Conservation (phyloP, 2,797 vertebrate genomes). For the Sphenodon punctatus region DNA sequence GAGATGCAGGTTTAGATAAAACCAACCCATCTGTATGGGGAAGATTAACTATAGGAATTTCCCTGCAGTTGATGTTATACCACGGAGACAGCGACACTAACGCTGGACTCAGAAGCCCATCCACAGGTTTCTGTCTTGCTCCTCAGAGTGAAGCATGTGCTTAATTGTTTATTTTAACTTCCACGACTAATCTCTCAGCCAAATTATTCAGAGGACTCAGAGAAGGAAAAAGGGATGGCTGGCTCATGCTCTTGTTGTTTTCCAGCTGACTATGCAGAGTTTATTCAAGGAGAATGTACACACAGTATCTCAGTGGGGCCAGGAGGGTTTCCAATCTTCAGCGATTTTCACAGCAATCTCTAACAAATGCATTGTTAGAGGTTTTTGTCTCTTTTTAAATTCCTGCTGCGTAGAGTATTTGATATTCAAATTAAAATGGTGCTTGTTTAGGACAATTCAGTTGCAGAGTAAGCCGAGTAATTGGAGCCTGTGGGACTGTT, state of each 20-base stretch:
- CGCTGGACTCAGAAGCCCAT: background rate
- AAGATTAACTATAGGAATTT: too few relatives aligned
- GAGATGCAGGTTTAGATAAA: too few relatives aligned
- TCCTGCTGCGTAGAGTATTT: conserved; percentile 61
- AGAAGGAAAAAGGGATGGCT: background rate
- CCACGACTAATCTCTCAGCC: background rate
- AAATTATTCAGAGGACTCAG: background rate
- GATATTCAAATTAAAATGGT: conserved; percentile 68
- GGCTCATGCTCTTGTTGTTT: background rate
- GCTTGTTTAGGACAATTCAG: conserved; percentile 66
- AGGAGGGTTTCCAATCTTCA: conserved; percentile 11
- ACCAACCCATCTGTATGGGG: too few relatives aligned
- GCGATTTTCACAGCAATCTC: conserved; percentile 35
- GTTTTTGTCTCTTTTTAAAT: background rate
- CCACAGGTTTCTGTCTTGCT: background rate
- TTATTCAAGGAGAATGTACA: background rate
- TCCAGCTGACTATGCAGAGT: background rate
- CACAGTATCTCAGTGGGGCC: background rate
- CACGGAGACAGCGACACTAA: background rate
- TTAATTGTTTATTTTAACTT: background rate
- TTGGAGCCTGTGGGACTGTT: conserved; percentile 69
- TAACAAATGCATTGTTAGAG: conserved; percentile 55
- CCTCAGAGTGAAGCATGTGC: background rate
- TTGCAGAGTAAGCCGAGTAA: conserved; percentile 64
- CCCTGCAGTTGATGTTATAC: background rate